Percentiles rank a stretch among this genome's conserved stretches.
phyloP scores from a whole-genome alignment of 53 echinoderm and acorn worm species.

The Mesocentrotus franciscanus region DNA sequence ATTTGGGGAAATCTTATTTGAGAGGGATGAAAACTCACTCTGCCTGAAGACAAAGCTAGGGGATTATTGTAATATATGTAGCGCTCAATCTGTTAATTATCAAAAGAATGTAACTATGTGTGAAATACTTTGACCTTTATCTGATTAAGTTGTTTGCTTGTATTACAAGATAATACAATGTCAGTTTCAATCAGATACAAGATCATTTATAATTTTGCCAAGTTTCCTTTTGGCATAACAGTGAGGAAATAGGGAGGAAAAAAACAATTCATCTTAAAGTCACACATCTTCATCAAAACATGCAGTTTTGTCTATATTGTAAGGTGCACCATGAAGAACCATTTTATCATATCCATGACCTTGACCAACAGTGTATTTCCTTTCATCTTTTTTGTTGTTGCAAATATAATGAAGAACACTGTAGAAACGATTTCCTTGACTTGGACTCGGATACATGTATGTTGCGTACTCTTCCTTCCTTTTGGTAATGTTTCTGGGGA shows the following conservation, averaged over 20 bases:
- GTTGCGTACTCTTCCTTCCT: too few species aligned
- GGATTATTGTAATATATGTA: neutral
- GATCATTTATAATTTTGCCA: conserved; percentile 46
- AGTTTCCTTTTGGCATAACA: conserved; percentile 44
- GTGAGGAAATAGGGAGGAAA: conserved; percentile 9
- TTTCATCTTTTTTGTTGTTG: neutral
- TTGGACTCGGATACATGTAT: neutral
- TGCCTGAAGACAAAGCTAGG: neutral
- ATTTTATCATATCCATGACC: neutral
- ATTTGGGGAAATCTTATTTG: neutral
- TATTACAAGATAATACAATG: conserved; percentile 26
- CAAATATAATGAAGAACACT: neutral
- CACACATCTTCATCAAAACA: neutral
- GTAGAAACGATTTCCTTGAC: neutral
- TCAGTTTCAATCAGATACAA: conserved; percentile 30
- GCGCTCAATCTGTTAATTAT: conserved; percentile 36
- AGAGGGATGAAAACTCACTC: neutral
- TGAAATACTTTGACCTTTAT: conserved; percentile 59
- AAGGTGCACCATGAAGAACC: neutral
- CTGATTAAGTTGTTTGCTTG: conserved; percentile 57
- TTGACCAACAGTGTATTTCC: neutral
- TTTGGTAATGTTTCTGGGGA: too few species aligned
- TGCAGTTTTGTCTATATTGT: neutral
- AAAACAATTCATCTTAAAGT: conserved; percentile 27
- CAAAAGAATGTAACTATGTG: conserved; percentile 37